Evolutionary conservation across 2,888 invertebrate species (phyloP).

Genomic region (Dastarcus helophoroides): DNA sequence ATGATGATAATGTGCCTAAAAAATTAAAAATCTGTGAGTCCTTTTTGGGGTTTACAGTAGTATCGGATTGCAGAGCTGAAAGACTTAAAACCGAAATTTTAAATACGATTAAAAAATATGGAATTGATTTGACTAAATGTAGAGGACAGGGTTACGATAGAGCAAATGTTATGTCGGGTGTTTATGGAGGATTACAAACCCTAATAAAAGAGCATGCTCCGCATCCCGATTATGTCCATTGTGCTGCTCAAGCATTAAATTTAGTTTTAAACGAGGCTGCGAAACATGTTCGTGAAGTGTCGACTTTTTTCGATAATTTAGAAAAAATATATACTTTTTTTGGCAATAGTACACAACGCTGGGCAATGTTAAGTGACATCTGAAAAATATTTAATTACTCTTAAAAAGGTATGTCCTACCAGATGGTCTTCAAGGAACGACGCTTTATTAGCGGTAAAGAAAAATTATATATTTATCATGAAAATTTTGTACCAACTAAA

Average conservation of each 20-base stretch:
- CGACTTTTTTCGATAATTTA: conserved; percentile 10
- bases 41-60: conserved; percentile 6
- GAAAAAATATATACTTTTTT: conserved; percentile 10
- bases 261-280: conserved; percentile 12
- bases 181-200: conserved; percentile 14
- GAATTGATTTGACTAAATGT: conserved; percentile 11
- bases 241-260: conserved; percentile 12
- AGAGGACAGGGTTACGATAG: conserved; percentile 17
- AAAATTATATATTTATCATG: conserved; percentile 9
- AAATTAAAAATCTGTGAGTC: conserved; percentile 4
- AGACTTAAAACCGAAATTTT: conserved; percentile 11
- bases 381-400: conserved; percentile 9
- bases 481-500: conserved; percentile 11
- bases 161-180: conserved; percentile 15
- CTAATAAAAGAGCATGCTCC: conserved; percentile 11
- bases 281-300: too few species aligned
- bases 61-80: conserved; percentile 6
- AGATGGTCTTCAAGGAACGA: conserved; percentile 12
- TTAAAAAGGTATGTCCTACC: conserved; percentile 12
- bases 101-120: conserved; percentile 10
- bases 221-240: conserved; percentile 13
- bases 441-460: conserved; percentile 9
- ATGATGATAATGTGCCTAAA: conserved; percentile 6
- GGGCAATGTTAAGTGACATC: conserved; percentile 9
- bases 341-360: conserved; percentile 8